A percentile compares a stretch with the other conserved stretches of the same genome.
Evolutionary conservation across 2,888 invertebrate genomes (phyloP).

Genomic region (Cantharis lateralis): DNA sequence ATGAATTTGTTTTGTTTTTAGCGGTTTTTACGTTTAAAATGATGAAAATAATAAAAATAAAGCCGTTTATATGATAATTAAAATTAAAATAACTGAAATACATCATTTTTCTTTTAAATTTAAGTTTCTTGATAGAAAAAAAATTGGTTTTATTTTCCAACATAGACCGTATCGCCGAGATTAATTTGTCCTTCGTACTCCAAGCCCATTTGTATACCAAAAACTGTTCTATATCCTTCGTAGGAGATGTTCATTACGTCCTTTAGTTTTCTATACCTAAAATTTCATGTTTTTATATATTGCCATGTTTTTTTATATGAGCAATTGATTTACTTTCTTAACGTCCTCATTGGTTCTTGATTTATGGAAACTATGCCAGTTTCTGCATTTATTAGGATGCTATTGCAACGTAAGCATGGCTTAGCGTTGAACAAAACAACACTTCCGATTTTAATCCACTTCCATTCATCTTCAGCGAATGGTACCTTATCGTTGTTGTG

Average conservation of each 20-base stretch:
- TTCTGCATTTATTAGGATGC: conserved; percentile 57
- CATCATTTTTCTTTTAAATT: no score
- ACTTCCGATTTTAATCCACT: conserved; percentile 62
- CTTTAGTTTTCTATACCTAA: not conserved
- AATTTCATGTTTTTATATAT: not conserved
- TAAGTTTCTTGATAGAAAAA: no score
- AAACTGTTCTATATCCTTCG: not conserved
- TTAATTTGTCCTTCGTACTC: not conserved
- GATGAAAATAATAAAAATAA: no score
- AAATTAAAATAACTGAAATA: no score
- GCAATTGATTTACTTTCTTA: conserved; percentile 1
- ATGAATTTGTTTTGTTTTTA: not conserved
- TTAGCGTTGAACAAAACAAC: conserved; percentile 59
- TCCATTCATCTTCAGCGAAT: conserved; percentile 62
- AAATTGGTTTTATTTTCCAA: not conserved
- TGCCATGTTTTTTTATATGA: no score
- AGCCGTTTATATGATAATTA: no score
- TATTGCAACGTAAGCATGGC: conserved; percentile 60
- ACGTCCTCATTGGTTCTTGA: conserved; percentile 9
- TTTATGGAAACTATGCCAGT: conserved; percentile 54
- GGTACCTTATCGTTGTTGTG: conserved; percentile 36
- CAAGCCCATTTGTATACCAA: not conserved
- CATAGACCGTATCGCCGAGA: not conserved
- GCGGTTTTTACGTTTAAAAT: no score
- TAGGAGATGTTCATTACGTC: not conserved